Base-by-base conservation (phyloP, 2,113 vertebrate species). In the Thermophis baileyi region DNA sequence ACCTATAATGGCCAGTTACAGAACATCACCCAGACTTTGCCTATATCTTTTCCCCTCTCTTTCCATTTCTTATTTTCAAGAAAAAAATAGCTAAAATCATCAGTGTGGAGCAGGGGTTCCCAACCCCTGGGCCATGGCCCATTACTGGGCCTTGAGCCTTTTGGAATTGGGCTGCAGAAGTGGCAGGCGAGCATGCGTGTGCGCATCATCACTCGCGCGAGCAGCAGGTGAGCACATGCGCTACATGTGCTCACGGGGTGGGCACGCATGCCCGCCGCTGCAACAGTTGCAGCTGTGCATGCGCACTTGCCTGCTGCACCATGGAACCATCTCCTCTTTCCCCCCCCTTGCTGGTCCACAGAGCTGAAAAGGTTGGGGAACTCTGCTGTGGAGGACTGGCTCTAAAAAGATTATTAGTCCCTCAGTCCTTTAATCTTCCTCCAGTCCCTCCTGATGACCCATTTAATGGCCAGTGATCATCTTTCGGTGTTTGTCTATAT, bases 261-360 rank as follows among this genome's bases (percentile, higher is more conserved):
- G 0, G 27, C 1, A 11, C 2, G 4, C 24, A 25, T 69, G 30
- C 12, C 60, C 0, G 4, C 60, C 0, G 1, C 4, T 30, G 27
- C 11, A 63, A 57, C 27, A 69, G 12, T n/a, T 69, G 30, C 3
- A 60, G 25, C 12, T 14, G 30, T n/a, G 12, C 60, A n/a, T 69
- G 60, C 0, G 0, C 0, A 3, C 60, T 69, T 69, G 11, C 14
- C 30, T 63, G 11, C 60, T 69, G 60, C 60, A n/a, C 12, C 27
- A 69, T 69, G 60, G 12, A 69, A 69, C 12, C 12, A 69, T n/a
- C 4, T 27, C 60, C 60, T 63, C 60, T 63, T 0, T 1, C 24
- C 24, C 4, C 4, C 12, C 30, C 30, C 4, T 4, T 3, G 1
- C 10, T n/a, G 30, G 27, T 69, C 11, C 30, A 69, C 30, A 69